These are phyloP conservation scores for Eira barbara DNA, from an alignment of 2,113 vertebrate genomes.

Conservation along the genomic window DNA sequence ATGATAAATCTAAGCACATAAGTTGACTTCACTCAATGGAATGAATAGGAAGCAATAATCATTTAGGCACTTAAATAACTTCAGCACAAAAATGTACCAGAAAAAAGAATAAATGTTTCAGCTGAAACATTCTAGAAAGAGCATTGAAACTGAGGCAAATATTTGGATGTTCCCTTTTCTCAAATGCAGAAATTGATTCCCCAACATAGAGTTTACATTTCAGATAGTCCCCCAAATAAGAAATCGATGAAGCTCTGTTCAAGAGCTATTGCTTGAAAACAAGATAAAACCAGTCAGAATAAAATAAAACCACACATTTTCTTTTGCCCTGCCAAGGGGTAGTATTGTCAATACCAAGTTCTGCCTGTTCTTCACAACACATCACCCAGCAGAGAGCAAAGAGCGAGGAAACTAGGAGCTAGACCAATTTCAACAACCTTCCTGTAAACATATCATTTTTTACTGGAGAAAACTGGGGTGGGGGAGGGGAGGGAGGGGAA, in stretches of 20 bases:
- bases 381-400: not conserved
- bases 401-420: not conserved
- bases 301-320: not conserved
- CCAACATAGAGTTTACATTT: conserved; percentile 17
- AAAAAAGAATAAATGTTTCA: not conserved
- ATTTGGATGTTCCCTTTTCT: not conserved
- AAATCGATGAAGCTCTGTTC: not conserved
- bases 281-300: not conserved
- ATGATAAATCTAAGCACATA: not conserved
- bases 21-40: not conserved
- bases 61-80: not conserved
- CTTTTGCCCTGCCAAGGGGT: not conserved
- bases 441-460: conserved; percentile 34
- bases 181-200: not conserved
- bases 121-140: not conserved
- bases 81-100: conserved; percentile 10
- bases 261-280: not conserved
- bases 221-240: not conserved
- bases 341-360: not conserved
- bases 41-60: conserved; percentile 15
- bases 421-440: not conserved
- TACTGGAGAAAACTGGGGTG: not conserved
- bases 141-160: not conserved
- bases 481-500: not conserved
- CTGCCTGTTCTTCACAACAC: not conserved